phyloP scores from a whole-genome alignment of 2,113 vertebrate genomes.

The Strix uralensis region DNA sequence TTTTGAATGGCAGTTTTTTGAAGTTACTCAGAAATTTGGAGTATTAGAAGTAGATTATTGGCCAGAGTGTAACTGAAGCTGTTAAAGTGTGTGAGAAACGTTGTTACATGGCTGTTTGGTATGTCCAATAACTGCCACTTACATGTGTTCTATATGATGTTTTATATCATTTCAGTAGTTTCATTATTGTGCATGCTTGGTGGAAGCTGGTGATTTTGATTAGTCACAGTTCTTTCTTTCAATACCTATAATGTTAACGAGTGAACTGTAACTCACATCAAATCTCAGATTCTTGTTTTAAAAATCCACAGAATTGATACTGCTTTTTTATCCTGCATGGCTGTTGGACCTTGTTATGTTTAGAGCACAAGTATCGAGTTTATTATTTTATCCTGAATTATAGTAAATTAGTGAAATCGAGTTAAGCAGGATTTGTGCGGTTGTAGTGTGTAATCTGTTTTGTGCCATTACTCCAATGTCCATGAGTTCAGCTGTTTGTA shows the following conservation, averaged over 20 bases:
- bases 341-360: background rate
- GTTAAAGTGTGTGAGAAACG: background rate
- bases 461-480: background rate
- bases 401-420: background rate
- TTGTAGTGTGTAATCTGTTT: background rate
- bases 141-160: background rate
- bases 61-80: background rate
- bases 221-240: background rate
- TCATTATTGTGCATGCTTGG: background rate
- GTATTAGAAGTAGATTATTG: background rate
- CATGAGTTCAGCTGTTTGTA: background rate
- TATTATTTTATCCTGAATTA: background rate
- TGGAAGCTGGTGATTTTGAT: conserved; percentile 8
- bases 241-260: background rate
- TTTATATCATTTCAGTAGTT: background rate
- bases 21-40: background rate
- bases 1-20: background rate
- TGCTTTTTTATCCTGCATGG: background rate
- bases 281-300: background rate
- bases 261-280: background rate
- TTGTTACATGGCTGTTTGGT: background rate
- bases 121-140: background rate
- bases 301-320: background rate
- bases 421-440: background rate
- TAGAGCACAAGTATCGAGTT: background rate